Conservation (phyloP, 1,140 invertebrate species). For the Drosophila serrata region DNA sequence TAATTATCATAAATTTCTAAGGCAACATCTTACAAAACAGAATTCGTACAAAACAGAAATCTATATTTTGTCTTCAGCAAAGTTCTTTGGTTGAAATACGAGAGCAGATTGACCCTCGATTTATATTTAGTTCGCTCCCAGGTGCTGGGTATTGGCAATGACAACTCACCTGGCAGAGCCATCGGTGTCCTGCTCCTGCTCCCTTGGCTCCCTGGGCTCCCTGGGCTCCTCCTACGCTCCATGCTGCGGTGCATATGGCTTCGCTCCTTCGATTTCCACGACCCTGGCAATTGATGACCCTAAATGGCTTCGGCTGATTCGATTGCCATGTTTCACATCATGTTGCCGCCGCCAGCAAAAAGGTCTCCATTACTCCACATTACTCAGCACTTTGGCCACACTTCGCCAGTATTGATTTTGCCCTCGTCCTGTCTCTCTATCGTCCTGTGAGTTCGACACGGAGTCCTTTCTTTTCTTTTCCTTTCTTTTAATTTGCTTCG, state of each 20-base stretch:
- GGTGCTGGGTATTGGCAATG: constrained; percentile 17
- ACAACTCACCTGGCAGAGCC: constrained; percentile 65
- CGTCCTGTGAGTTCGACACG: constrained; percentile 17
- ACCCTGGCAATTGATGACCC: constrained; percentile 81
- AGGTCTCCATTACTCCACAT: constrained; percentile 79
- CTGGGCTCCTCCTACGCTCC: constrained; percentile 33
- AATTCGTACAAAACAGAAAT: not conserved
- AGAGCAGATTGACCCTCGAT: constrained; percentile 5
- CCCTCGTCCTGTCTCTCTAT: constrained; percentile 11
- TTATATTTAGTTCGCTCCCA: constrained; percentile 9
- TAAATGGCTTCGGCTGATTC: constrained; percentile 82
- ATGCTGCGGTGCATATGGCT: constrained; percentile 65
- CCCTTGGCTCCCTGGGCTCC: not conserved
- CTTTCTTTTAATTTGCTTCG: constrained; percentile 50
- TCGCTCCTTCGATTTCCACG: constrained; percentile 29
- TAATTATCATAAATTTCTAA: not conserved
- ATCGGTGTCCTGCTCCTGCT: constrained; percentile 22
- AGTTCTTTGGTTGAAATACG: not conserved
- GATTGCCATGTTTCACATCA: constrained; percentile 83
- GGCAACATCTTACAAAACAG: no score
- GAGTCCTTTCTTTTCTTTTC: constrained; percentile 21
- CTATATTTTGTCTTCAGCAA: no score
- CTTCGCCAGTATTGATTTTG: constrained; percentile 64
- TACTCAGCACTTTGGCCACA: constrained; percentile 78
- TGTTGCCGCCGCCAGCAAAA: constrained; percentile 78